Evolutionary conservation across 2,113 vertebrate species (phyloP).

Genomic region (Dasypus novemcinctus): DNA sequence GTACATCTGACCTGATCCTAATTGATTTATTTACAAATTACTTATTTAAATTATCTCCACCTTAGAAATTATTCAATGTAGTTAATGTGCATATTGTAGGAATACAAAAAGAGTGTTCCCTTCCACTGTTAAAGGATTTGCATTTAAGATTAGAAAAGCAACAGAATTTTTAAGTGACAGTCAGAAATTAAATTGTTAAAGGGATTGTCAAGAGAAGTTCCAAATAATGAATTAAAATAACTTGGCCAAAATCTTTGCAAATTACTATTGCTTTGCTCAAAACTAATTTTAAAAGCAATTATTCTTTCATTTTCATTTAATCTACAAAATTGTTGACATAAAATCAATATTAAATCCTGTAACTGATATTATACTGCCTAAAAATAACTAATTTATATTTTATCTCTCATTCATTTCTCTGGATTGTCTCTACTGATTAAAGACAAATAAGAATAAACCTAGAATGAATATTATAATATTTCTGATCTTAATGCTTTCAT

Average conservation of each 20-base stretch:
- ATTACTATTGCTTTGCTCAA: background rate
- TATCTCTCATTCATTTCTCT: background rate
- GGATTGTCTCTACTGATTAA: background rate
- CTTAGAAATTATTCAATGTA: background rate
- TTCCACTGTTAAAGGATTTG: constrained; percentile 28
- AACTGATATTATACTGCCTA: background rate
- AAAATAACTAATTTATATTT: background rate
- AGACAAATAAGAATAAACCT: background rate
- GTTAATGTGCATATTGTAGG: background rate
- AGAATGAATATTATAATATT: background rate
- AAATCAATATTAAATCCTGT: constrained; percentile 36
- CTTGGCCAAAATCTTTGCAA: background rate
- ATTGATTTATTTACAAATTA: background rate
- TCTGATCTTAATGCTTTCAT: background rate
- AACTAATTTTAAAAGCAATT: constrained; percentile 21
- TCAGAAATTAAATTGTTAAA: background rate
- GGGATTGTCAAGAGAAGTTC: background rate
- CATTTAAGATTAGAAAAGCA: constrained; percentile 12
- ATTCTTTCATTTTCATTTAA: background rate
- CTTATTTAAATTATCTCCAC: background rate
- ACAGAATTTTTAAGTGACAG: background rate
- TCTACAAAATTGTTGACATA: background rate
- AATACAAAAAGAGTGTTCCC: background rate
- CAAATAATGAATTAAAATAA: constrained; percentile 18
- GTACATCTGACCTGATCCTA: background rate